Conservation (phyloP, 2,797 vertebrate species). For the Dallia pectoralis region DNA sequence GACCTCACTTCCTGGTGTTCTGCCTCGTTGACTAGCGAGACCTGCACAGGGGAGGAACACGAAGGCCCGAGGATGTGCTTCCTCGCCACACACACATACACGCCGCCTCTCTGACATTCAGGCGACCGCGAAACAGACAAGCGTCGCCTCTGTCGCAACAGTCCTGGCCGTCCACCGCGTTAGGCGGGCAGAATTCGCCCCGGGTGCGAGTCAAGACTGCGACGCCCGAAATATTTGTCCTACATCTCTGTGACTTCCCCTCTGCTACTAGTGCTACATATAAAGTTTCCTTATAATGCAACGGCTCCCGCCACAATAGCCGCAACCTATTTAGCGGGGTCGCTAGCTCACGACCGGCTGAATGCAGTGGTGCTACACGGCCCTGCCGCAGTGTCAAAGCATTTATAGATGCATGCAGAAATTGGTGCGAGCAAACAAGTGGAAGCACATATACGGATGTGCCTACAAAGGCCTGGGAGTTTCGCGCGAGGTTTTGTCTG, state of each 20-base stretch:
- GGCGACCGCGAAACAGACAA: constrained; percentile 52
- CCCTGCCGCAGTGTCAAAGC: background rate
- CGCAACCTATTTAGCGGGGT: constrained; percentile 54
- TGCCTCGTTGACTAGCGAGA: constrained; percentile 39
- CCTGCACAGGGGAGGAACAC: constrained; percentile 43
- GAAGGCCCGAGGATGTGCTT: constrained; percentile 68
- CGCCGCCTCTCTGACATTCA: constrained; percentile 53
- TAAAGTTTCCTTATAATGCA: constrained; percentile 31
- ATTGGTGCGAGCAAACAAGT: background rate
- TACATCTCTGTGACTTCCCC: constrained; percentile 48
- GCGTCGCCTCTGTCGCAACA: constrained; percentile 48
- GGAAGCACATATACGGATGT: background rate
- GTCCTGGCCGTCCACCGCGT: constrained; percentile 29
- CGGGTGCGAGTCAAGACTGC: background rate
- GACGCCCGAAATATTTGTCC: constrained; percentile 40
- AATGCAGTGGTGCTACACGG: background rate
- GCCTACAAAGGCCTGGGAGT: background rate
- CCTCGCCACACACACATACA: constrained; percentile 60
- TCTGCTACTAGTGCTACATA: constrained; percentile 29
- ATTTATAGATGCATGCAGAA: background rate
- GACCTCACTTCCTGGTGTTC: constrained; percentile 64
- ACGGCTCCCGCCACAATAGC: constrained; percentile 51
- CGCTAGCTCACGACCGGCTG: background rate
- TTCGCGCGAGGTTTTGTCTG: background rate
- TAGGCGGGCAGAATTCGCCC: constrained; percentile 15